phyloP scores from a whole-genome alignment of 2,888 invertebrate genomes.

The Epiblema foenella region DNA sequence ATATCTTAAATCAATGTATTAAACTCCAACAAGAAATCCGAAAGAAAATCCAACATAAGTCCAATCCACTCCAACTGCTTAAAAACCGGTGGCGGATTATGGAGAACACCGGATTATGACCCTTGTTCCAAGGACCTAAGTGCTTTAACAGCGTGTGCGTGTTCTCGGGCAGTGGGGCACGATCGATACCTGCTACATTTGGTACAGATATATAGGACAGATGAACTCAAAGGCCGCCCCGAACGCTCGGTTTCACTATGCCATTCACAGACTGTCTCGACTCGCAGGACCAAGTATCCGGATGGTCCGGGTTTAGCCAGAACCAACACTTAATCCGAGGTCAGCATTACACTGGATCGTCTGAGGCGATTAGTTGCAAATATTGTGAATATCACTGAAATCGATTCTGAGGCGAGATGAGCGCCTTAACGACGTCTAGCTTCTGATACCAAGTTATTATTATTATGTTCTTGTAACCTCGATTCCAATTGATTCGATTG shows the following conservation, averaged over 20 bases:
- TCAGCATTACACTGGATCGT: neutral
- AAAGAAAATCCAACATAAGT: constrained; percentile 55
- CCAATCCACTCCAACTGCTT: constrained; percentile 64
- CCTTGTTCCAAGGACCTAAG: constrained; percentile 60
- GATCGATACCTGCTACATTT: constrained; percentile 70
- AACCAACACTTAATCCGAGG: neutral
- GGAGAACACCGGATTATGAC: constrained; percentile 55
- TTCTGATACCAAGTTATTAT: constrained; percentile 33
- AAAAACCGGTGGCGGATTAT: constrained; percentile 53
- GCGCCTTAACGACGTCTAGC: constrained; percentile 53
- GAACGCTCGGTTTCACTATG: constrained; percentile 70
- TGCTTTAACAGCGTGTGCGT: constrained; percentile 60
- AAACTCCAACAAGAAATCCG: constrained; percentile 50
- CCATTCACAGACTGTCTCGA: neutral
- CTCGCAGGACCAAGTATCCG: neutral
- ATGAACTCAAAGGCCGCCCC: constrained; percentile 65
- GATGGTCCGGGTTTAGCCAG: neutral
- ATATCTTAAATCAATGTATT: neutral
- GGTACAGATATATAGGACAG: constrained; percentile 80
- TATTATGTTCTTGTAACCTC: constrained; percentile 37
- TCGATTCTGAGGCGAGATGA: constrained; percentile 66
- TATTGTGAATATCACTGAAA: constrained; percentile 48
- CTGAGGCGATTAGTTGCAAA: neutral
- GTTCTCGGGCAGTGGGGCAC: constrained; percentile 80
- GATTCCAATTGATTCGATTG: constrained; percentile 12